Evolutionary conservation across 2,113 vertebrate genomes (phyloP), one percentile per base, ranked within the genome.

Genomic region (Platysteira castanea): DNA sequence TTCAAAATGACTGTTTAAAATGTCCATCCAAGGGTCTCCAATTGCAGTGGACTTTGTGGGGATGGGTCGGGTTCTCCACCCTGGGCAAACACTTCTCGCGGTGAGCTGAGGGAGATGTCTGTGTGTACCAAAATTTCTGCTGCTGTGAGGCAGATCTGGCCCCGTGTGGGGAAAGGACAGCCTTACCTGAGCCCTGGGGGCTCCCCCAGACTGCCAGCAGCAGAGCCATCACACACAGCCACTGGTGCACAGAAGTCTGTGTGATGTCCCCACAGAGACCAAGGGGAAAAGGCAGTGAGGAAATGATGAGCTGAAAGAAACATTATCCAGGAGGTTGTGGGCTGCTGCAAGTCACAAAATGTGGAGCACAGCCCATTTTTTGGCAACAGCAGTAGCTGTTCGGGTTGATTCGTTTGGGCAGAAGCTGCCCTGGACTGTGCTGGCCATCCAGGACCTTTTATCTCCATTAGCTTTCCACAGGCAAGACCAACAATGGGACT

Each of bases 201-300:
- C 23, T 61, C 47, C 2, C 2, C 31, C 83, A 54, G 69, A 57
- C 53, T 88, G 87, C 68, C 63, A 49, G 13, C 52, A 10, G 8
- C 11, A 0, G 42, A 86, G 76, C 24, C 46, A 33, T 56, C 1
- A 1, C 70, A 26, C 31, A 56, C 20, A 5, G 10, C 21, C 7
- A 1, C 61, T 46, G 46, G 37, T 52, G 49, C 41, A 35, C 2
- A 2, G 44, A 41, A 1, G 1, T 56, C 22, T n/a, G 0, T 46
- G 87, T 30, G 70, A n/a, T 86, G 63, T n/a, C 37, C 50, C 67
- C 54, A 3, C 23, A 24, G 10, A 84, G 46, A 80, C 41, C 59
- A 69, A 73, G 79, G 46, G 56, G n/a, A 61, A 50, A 81, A 88
- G 64, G 52, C 76, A 52, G 14, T n/a, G 71, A 83, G 46, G 67